Percentiles rank a stretch among this genome's conserved stretches.
Conservation (phyloP, 2,797 vertebrate genomes). For the Sphenopsis melanotis region DNA sequence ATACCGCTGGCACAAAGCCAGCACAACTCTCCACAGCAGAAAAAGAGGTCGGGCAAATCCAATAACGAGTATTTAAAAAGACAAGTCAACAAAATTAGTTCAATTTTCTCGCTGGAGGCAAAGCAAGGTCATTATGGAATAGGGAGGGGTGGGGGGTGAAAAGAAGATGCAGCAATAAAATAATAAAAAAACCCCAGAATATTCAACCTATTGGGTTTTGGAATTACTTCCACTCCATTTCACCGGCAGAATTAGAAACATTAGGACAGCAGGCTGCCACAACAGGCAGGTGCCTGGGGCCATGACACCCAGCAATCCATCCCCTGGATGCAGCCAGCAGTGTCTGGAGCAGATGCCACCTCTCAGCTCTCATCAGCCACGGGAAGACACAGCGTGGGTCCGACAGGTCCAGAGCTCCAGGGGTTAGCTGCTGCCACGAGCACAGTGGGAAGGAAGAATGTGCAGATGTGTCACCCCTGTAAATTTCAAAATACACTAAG, state of each 20-base stretch:
- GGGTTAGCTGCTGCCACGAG: background rate
- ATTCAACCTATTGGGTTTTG: conserved; percentile 48
- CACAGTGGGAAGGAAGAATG: fast-evolving
- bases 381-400: background rate
- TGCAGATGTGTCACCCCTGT: background rate
- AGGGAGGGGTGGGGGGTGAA: background rate
- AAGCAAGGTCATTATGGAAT: background rate
- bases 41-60: conserved; percentile 40
- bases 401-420: background rate
- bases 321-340: background rate
- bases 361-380: conserved; percentile 42
- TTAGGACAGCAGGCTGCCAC: conserved; percentile 46
- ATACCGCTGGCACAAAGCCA: background rate
- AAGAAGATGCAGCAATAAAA: background rate
- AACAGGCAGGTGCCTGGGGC: conserved; percentile 38
- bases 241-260: conserved; percentile 63
- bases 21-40: background rate
- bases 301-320: background rate
- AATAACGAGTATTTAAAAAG: conserved; percentile 49
- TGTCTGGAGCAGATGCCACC: conserved; percentile 16
- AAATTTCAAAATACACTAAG: background rate
- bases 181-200: background rate
- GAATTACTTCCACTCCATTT: conserved; percentile 72
- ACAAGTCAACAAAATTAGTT: conserved; percentile 40
- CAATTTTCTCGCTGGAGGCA: conserved; percentile 12